These are phyloP conservation scores for Tokudaia muenninki DNA, from an alignment of 2,797 vertebrate genomes.

Conservation along the genomic window DNA sequence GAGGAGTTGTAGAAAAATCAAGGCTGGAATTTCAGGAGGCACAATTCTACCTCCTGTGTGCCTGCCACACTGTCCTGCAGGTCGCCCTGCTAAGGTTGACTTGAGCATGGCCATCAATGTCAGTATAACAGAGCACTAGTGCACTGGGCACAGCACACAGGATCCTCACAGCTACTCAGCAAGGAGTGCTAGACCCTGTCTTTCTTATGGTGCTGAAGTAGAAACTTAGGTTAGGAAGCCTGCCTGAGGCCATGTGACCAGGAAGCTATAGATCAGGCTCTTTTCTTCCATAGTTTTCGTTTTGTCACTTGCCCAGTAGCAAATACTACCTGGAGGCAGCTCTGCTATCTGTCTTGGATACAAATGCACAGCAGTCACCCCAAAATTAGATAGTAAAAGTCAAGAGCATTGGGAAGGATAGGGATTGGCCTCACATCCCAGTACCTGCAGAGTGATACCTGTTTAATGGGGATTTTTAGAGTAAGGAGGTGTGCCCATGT, in stretches of 20 bases:
- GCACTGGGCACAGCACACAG: neutral
- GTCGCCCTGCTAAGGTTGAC: slow-evolving; percentile 1
- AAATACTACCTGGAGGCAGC: slow-evolving; percentile 9
- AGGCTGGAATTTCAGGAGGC: neutral
- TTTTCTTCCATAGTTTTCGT: slow-evolving; percentile 38
- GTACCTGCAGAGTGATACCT: neutral
- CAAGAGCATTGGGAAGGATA: neutral
- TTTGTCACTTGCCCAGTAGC: slow-evolving; percentile 15
- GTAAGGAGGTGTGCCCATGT: neutral
- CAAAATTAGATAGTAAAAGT: neutral
- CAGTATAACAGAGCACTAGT: neutral
- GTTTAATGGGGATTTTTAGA: neutral
- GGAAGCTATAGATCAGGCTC: slow-evolving; percentile 12
- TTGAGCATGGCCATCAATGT: neutral
- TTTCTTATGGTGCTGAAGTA: slow-evolving; percentile 28
- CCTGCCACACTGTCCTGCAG: neutral
- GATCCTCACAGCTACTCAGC: neutral
- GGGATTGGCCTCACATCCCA: neutral
- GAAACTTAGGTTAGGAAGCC: slow-evolving; percentile 52
- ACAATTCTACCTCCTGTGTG: neutral
- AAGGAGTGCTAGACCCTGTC: neutral
- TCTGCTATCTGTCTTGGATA: slow-evolving; percentile 40
- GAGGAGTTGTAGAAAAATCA: slow-evolving; percentile 26
- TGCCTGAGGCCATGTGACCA: neutral
- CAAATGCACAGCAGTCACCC: neutral